These are phyloP conservation scores for Phenacoccus solenopsis DNA, from an alignment of 1,140 invertebrate species.

Conservation along the genomic window DNA sequence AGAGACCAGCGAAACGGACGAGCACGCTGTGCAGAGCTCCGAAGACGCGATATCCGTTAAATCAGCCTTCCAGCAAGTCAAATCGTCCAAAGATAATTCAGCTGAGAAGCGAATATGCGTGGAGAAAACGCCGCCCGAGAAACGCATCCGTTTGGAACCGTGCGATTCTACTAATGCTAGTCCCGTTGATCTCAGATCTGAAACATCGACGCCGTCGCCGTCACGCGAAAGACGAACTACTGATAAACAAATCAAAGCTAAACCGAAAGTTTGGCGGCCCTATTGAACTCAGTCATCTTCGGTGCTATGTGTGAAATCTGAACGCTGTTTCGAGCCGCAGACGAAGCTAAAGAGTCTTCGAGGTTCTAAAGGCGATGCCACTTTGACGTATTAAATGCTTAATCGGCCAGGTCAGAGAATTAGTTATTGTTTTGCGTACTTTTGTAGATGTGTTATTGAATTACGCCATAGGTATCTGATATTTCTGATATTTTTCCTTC, in stretches of 20 bases:
- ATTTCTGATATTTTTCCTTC: too few relatives aligned
- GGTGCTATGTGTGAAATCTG: too few relatives aligned
- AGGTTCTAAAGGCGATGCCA: too few relatives aligned
- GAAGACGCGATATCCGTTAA: background rate
- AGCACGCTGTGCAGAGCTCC: background rate
- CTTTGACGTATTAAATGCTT: too few relatives aligned
- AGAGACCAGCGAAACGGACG: background rate
- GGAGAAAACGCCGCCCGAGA: background rate
- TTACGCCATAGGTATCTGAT: too few relatives aligned
- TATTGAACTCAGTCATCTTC: too few relatives aligned
- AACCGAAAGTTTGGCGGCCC: conserved; percentile 7
- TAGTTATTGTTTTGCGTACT: too few relatives aligned
- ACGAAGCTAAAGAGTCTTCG: too few relatives aligned
- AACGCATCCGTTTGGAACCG: background rate
- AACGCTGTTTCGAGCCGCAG: too few relatives aligned
- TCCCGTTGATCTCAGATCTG: background rate
- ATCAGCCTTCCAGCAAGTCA: conserved; percentile 4
- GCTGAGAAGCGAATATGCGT: background rate
- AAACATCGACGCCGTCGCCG: background rate
- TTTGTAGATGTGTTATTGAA: too few relatives aligned
- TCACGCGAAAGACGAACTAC: background rate
- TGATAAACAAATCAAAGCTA: background rate
- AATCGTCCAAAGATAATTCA: background rate
- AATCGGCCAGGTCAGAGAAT: too few relatives aligned
- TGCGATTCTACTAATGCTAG: background rate